Percentiles rank a stretch among this genome's conserved stretches.
Evolutionary conservation across 2,113 vertebrate genomes (phyloP).

Genomic region (Elaphurus davidianus): DNA sequence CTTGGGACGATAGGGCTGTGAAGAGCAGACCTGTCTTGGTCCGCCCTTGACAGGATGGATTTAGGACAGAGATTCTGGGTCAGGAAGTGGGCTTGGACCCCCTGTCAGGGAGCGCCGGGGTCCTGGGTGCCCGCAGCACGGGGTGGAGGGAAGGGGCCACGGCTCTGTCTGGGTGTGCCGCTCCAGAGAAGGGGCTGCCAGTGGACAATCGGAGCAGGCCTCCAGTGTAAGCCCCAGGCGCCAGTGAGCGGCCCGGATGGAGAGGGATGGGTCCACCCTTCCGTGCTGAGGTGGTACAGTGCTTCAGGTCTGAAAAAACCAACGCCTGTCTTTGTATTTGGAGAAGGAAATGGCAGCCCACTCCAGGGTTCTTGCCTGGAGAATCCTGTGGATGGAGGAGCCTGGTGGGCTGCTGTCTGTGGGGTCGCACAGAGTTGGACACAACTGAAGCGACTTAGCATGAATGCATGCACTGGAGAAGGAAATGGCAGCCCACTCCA

Average conservation of each 20-base stretch:
- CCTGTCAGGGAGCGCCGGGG: no score
- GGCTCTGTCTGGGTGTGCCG: background rate
- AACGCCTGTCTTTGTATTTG: background rate
- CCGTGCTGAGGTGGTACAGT: accelerated
- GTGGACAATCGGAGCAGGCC: background rate
- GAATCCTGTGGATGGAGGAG: no score
- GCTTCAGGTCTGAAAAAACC: background rate
- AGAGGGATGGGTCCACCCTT: background rate
- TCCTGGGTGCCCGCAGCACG: background rate
- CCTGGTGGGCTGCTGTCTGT: no score
- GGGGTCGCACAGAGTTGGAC: no score
- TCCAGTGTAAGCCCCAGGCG: accelerated
- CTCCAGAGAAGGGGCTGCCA: accelerated
- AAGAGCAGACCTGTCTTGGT: accelerated
- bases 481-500: no score
- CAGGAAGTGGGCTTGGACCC: accelerated
- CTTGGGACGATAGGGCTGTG: background rate
- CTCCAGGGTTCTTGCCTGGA: background rate
- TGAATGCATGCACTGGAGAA: no score
- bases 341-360: background rate
- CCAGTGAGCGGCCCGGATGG: accelerated
- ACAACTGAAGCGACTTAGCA: no score
- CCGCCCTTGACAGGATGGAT: background rate
- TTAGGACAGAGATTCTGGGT: accelerated
- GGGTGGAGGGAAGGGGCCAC: accelerated